Evolutionary conservation across 1,140 invertebrate species (phyloP), one percentile per base, ranked within the genome.

Genomic region (Drosophila tropicalis): DNA sequence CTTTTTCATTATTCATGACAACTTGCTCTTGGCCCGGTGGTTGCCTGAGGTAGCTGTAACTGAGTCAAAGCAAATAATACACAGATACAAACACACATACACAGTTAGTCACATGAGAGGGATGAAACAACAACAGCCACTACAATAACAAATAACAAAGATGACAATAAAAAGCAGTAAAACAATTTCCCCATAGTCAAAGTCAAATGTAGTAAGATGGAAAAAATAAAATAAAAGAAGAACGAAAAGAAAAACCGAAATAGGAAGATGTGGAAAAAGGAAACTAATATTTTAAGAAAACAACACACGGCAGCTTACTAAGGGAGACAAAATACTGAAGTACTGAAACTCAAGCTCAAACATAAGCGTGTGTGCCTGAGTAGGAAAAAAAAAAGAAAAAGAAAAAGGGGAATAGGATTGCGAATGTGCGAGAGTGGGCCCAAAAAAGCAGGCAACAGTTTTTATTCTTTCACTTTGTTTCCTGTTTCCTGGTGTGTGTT

Each of bases 1-100:
- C 84, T 81, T 84, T 90, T 89, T 89, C 84, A 89, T 89, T 89
- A 89, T 89, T 89, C 84, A 89, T 89, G 84, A 90, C 84, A 81
- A 84, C 84, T 89, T 76, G 73, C 76, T 89, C 63, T 66, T 70
- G 79, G 79, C 72, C 83, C 78, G 12, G 63, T 55, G 55, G 40
- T 70, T 56, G 67, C 75, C 70, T 67, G 29, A 56, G 71, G 72
- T 70, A 70, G 79, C 39, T 70, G 85, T 83, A 83, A 89, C 80
- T 79, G 84, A 90, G 77, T 78, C 85, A 78, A 74, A 65, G 73
- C 68, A 90, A 90, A 89, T 78, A 77, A 77, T 77, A 82, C 57
- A 76, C 51, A 82, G 58, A 76, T 40, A 66, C 44, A 60, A 55
- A 40, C 41, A 41, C 2, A 10, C 39, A 58, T 39, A 62, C 39